Evolutionary conservation across 1,140 invertebrate species (phyloP).

Genomic region (Prorops nasuta): DNA sequence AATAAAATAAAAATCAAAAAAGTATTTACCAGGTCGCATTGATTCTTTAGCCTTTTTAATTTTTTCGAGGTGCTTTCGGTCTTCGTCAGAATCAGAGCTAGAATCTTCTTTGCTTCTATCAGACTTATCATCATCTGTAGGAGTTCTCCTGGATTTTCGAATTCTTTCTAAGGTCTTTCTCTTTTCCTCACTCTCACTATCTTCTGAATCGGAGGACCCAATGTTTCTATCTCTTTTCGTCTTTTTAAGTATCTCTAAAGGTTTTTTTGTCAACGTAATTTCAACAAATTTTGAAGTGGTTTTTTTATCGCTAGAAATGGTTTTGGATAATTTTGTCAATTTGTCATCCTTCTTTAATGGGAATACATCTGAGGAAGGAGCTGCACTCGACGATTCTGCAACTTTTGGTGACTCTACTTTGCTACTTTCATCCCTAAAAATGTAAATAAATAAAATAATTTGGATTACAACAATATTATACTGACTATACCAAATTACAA

Average conservation of each 20-base stretch:
- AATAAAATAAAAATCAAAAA: constrained; percentile 3
- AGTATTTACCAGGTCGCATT: constrained; percentile 37
- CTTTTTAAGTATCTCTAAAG: constrained; percentile 49
- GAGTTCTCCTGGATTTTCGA: constrained; percentile 42
- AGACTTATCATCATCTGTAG: constrained; percentile 50
- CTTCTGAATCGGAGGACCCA: constrained; percentile 55
- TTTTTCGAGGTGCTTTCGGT: constrained; percentile 44
- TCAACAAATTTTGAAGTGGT: constrained; percentile 37
- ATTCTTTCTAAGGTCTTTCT: constrained; percentile 33
- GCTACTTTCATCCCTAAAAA: constrained; percentile 38
- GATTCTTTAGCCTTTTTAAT: constrained; percentile 40
- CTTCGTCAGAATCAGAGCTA: constrained; percentile 49
- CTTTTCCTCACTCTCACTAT: constrained; percentile 51
- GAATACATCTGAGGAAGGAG: constrained; percentile 35
- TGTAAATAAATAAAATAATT: constrained; percentile 14
- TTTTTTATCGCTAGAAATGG: constrained; percentile 43
- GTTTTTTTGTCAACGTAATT: constrained; percentile 34
- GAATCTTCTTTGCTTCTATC: constrained; percentile 46
- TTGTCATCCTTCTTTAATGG: constrained; percentile 51
- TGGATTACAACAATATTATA: constrained; percentile 1
- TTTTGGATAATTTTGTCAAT: constrained; percentile 34
- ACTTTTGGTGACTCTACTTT: constrained; percentile 44
- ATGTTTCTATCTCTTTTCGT: constrained; percentile 50
- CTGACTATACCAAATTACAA: not conserved
- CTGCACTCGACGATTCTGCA: constrained; percentile 27